A percentile compares a stretch with the other conserved stretches of the same genome.
These are phyloP conservation scores for Enteromius mattozi DNA, from an alignment of 2,797 vertebrate species.

Conservation along the genomic window DNA sequence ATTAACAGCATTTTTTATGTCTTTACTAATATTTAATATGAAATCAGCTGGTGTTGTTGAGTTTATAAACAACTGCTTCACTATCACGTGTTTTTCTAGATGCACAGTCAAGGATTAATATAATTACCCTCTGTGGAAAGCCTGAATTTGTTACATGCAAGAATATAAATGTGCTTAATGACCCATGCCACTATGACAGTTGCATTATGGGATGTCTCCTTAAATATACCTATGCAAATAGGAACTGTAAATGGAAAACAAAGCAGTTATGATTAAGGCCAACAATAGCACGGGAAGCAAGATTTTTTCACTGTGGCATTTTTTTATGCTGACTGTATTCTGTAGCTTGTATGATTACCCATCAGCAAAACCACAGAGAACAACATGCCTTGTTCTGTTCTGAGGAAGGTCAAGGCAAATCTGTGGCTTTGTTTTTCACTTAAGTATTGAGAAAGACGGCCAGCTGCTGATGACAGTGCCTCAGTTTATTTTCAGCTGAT, in stretches of 20 bases:
- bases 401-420: slow-evolving; percentile 38
- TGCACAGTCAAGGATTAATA: slow-evolving; percentile 28
- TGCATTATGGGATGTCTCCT: slow-evolving; percentile 44
- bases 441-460: slow-evolving; percentile 11
- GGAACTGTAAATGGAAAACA: slow-evolving; percentile 33
- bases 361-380: slow-evolving; percentile 49
- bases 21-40: not conserved
- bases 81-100: not conserved
- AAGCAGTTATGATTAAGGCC: slow-evolving; percentile 22
- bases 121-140: slow-evolving; percentile 31
- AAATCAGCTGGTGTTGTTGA: slow-evolving; percentile 17
- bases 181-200: slow-evolving; percentile 26
- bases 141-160: slow-evolving; percentile 22
- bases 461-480: slow-evolving; percentile 37
- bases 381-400: slow-evolving; percentile 20
- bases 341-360: slow-evolving; percentile 44
- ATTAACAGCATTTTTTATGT: not conserved
- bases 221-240: slow-evolving; percentile 46
- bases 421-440: slow-evolving; percentile 42
- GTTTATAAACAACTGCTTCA: slow-evolving; percentile 42
- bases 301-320: slow-evolving; percentile 22
- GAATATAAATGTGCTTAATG: slow-evolving; percentile 44
- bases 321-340: slow-evolving; percentile 54
- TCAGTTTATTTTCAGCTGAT: slow-evolving; percentile 48
- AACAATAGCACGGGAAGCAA: slow-evolving; percentile 7